Base-by-base conservation (phyloP, 2,888 invertebrate species). In the Caenorhabditis zanzibari region DNA sequence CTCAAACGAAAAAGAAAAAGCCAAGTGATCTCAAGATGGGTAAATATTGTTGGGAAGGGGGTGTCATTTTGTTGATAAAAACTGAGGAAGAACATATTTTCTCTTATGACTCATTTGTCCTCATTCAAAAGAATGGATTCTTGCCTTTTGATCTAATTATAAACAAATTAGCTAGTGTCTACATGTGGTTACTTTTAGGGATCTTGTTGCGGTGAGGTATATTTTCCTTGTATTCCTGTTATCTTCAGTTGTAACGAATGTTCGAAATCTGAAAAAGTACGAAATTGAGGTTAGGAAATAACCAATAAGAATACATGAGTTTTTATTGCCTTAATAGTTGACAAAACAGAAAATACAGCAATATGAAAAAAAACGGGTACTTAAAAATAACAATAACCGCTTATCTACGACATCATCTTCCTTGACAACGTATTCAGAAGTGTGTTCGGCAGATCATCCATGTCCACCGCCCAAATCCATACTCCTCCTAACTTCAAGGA, bases 391-490 rank as follows among this genome's bases (percentile, higher is more conserved):
- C 32, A 32, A 32, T 32, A 32, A 32, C 4, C 4, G 4, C 7
- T 32, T 32, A 32, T 32, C 32, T 32, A 32, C 32, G 32, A 32
- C 7, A 32, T 4, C 4, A 32, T 32, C 7, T 32, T 32, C 32
- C 7, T 32, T 4, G 41, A 10, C 12, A 41, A 10, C 12, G 47
- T 7, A 56, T 58, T 35, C 35, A 58, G 32, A 35, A 58, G 35
- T 16, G 19, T 58, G 6, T 35, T 35, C 32, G 1, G 3, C 1
- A 9, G 10, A 58, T 58, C 58, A 19, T 58, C 58, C 35, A 19
- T n/a, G 9, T 58, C 58, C n/a, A 58, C 35, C 1, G n/a, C 4
- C 58, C 58, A 58, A 35, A 58, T 32, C 58, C 58, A 58, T 19
- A 58, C 19, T 19, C 58, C 58, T 32, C 58, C 58, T 1, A 58